These are phyloP conservation scores for Eupithecia subumbrata DNA, from an alignment of 2,888 invertebrate species.

Conservation along the genomic window DNA sequence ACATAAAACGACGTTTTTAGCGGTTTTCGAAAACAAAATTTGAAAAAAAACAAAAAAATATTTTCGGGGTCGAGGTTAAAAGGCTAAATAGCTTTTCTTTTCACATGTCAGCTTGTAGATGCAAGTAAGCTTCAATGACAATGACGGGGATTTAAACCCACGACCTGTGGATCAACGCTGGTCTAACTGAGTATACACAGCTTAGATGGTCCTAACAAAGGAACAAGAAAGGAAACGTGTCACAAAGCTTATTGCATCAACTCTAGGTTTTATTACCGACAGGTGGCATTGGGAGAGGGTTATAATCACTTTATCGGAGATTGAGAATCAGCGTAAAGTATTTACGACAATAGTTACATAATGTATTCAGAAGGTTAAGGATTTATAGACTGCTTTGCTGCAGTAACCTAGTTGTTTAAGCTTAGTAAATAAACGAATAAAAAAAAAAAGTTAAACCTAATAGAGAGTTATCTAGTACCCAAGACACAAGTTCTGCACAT, in stretches of 20 bases:
- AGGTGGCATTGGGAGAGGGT: conserved; percentile 22
- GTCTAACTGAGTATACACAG: background rate
- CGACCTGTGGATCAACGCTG: background rate
- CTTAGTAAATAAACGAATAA: background rate
- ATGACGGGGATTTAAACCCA: background rate
- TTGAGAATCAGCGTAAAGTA: background rate
- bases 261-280: conserved; percentile 13
- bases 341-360: background rate
- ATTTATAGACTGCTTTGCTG: background rate
- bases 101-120: background rate
- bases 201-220: background rate
- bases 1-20: too few species aligned
- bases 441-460: background rate
- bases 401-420: background rate
- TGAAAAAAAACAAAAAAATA: too few species aligned
- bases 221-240: background rate
- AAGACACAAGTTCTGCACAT: too few species aligned
- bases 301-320: conserved; percentile 22
- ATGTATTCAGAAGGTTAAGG: conserved; percentile 5
- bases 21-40: too few species aligned
- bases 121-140: background rate
- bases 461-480: too few species aligned
- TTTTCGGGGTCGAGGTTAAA: too few species aligned
- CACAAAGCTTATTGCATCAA: conserved; percentile 5
- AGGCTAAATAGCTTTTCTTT: background rate